Evolutionary conservation across 2,888 invertebrate species (phyloP).

Genomic region (Drosophila suboccidentalis): DNA sequence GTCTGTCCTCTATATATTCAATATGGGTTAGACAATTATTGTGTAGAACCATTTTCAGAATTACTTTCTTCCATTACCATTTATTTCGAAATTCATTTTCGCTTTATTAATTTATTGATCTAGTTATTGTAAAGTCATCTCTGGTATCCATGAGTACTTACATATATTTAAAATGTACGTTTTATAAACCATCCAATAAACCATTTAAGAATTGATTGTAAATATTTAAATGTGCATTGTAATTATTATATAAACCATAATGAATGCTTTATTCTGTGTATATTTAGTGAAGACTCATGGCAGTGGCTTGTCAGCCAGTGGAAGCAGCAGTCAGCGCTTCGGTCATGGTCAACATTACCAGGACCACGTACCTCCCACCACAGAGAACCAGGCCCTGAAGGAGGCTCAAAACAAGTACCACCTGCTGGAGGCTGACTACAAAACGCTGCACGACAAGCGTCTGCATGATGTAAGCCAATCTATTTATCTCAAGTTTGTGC

Average conservation of each 20-base stretch:
- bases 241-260: background rate
- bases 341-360: slow-evolving; percentile 54
- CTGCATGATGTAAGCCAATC: slow-evolving; percentile 91
- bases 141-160: background rate
- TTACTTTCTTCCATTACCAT: too few relatives aligned
- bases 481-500: too few relatives aligned
- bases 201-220: background rate
- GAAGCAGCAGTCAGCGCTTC: slow-evolving; percentile 40
- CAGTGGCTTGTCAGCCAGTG: slow-evolving; percentile 20
- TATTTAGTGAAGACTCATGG: background rate
- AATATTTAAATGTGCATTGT: background rate
- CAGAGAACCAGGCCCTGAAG: slow-evolving; percentile 84
- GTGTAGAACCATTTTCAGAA: too few relatives aligned
- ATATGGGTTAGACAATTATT: too few relatives aligned
- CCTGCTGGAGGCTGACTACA: slow-evolving; percentile 91
- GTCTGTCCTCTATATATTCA: too few relatives aligned
- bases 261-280: background rate
- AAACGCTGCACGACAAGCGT: slow-evolving; percentile 91
- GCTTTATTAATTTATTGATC: background rate
- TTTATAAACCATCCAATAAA: background rate
- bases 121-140: background rate
- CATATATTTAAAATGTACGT: too few relatives aligned
- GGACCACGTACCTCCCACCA: slow-evolving; percentile 83
- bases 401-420: slow-evolving; percentile 89
- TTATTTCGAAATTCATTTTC: too few relatives aligned